phyloP scores from a whole-genome alignment of 2,113 vertebrate genomes.

The Bufo bufo region DNA sequence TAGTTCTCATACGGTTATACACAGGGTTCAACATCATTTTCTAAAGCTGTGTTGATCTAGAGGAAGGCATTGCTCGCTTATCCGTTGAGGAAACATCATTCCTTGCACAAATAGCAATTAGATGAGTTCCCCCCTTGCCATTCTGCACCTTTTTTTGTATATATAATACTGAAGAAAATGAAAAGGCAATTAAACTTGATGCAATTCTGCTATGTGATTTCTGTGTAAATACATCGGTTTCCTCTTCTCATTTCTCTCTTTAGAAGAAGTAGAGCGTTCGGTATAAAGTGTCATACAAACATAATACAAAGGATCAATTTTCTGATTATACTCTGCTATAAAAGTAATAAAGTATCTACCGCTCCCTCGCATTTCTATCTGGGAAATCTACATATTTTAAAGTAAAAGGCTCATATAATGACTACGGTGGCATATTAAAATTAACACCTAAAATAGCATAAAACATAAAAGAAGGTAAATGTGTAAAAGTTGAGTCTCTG shows the following conservation, averaged over 20 bases:
- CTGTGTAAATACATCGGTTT: not conserved
- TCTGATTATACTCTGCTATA: not conserved
- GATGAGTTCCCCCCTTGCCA: not conserved
- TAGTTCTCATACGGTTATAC: not conserved
- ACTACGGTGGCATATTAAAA: not conserved
- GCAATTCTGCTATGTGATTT: not conserved
- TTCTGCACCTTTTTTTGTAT: slow-evolving; percentile 8
- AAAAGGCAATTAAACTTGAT: not conserved
- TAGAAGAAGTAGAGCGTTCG: not conserved
- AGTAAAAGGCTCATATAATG: not conserved
- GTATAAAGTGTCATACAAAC: not conserved
- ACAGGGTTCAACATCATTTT: not conserved
- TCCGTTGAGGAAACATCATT: slow-evolving; percentile 12
- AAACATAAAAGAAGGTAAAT: not conserved
- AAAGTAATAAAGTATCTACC: slow-evolving; percentile 13
- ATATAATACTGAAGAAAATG: not conserved
- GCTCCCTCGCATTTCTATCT: not conserved
- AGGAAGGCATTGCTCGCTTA: not conserved
- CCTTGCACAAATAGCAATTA: slow-evolving; percentile 18
- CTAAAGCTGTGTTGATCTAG: not conserved
- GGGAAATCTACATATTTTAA: not conserved
- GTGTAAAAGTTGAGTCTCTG: not conserved
- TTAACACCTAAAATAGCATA: not conserved
- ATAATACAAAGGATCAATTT: slow-evolving; percentile 15
- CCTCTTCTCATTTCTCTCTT: not conserved